phyloP scores from a whole-genome alignment of 2,888 invertebrate genomes.

The Thalpophila matura region DNA sequence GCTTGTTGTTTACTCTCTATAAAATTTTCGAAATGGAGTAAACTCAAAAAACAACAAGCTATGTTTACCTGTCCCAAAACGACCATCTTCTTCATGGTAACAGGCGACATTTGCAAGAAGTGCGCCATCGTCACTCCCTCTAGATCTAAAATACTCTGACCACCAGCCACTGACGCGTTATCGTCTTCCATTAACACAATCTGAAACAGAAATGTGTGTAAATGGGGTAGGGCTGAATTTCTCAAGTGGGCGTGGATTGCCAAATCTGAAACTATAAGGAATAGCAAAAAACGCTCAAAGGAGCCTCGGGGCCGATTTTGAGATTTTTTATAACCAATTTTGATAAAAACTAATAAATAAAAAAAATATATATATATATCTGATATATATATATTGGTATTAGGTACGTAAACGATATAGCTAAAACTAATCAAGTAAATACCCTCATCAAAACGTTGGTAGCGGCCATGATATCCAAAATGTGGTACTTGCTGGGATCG shows the following conservation, averaged over 20 bases:
- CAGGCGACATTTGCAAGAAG: constrained; percentile 87
- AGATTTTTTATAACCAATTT: too few relatives aligned
- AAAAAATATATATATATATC: too few relatives aligned
- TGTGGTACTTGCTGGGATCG: constrained; percentile 80
- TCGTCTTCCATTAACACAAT: constrained; percentile 89
- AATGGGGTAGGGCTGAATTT: too few relatives aligned
- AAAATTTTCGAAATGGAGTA: too few relatives aligned
- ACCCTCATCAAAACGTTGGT: constrained; percentile 73
- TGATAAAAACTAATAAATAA: too few relatives aligned
- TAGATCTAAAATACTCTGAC: constrained; percentile 87
- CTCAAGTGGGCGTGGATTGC: too few relatives aligned
- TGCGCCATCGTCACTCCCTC: constrained; percentile 86
- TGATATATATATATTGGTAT: too few relatives aligned
- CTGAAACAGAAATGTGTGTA: constrained; percentile 63
- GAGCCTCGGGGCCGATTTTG: too few relatives aligned
- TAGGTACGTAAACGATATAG: too few relatives aligned
- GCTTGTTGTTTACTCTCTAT: too few relatives aligned
- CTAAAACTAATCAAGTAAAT: neutral
- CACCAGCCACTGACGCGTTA: constrained; percentile 82
- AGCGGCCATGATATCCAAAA: constrained; percentile 74
- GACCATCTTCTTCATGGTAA: constrained; percentile 88
- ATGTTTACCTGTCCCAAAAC: constrained; percentile 75
- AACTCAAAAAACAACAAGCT: neutral
- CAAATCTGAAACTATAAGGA: too few relatives aligned
- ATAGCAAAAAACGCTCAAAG: too few relatives aligned